phyloP scores from a whole-genome alignment of 2,888 invertebrate species.

The Philereme transversata region DNA sequence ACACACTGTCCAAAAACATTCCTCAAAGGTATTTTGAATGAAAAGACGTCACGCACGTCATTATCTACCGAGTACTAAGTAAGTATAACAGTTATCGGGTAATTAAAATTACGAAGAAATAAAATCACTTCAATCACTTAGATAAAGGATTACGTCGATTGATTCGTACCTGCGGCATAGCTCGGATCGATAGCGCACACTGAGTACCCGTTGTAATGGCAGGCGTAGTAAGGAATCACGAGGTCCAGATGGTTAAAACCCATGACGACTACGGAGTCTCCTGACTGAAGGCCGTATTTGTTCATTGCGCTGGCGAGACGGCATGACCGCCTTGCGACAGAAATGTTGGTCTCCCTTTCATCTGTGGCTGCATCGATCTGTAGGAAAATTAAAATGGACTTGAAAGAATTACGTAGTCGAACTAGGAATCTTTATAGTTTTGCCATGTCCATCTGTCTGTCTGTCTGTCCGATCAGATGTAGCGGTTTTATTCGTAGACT shows the following conservation, averaged over 20 bases:
- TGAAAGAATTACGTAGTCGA: not conserved
- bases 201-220: slow-evolving; percentile 51
- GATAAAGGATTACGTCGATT: not conserved
- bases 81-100: no score
- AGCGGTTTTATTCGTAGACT: no score
- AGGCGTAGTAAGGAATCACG: slow-evolving; percentile 54
- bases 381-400: not conserved
- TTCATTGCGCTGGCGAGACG: slow-evolving; percentile 53
- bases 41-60: no score
- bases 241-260: slow-evolving; percentile 55
- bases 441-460: no score
- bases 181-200: slow-evolving; percentile 51
- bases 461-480: no score
- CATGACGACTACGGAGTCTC: slow-evolving; percentile 53
- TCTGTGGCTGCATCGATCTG: slow-evolving; percentile 56
- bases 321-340: slow-evolving; percentile 49
- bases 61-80: no score
- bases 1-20: no score
- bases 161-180: slow-evolving; percentile 37
- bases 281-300: slow-evolving; percentile 49
- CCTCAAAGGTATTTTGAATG: no score
- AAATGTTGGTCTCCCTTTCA: slow-evolving; percentile 48
- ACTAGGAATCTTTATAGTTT: not conserved
- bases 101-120: no score
- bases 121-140: not conserved